Base-by-base conservation (phyloP, 2,888 invertebrate species). In the Ornithoptera priamus region DNA sequence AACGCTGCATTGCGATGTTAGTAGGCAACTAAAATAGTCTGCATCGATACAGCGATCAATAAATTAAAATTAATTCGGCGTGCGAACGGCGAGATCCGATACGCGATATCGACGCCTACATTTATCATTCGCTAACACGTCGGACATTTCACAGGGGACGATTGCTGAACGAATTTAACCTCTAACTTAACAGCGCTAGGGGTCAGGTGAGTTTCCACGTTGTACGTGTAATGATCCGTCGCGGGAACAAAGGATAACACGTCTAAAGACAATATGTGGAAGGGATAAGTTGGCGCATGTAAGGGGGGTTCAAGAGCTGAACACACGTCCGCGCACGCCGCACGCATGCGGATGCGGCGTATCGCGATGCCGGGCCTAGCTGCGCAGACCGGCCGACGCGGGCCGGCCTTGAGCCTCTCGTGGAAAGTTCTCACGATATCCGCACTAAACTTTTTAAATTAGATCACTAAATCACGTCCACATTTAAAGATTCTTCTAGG, bases 1-100 rank as follows among this genome's bases (percentile, higher is more conserved):
- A 86, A 83, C 70, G 58, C 53, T 53, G 82, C 83, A 83, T 84
- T 80, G 82, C 81, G 78, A 80, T 75, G 84, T 85, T 86, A 84
- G 88, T 87, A 89, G 89, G 89, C 86, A 90, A 81, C 89, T 89
- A 89, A 90, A 90, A 92, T 90, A 89, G 87, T 89, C 87, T 77
- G 84, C 85, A 87, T 87, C 89, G 88, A 89, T 91, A 89, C 89
- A 84, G 84, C 89, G 89, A 90, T 91, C 92, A 91, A 92, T 92
- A 92, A 92, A 92, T 92, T 92, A 92, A 92, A 92, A 92, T 92
- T 92, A 92, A 92, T 92, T 92, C 92, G 92, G 91, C 90, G 90
- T 90, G 92, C 92, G 91, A 92, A 92, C 92, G 91, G 84, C 78
- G 86, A 90, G 92, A 92, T 92, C 89, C 92, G 92, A 92, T 92